Conservation (phyloP, 2,888 invertebrate species). For the Acleris cristana region DNA sequence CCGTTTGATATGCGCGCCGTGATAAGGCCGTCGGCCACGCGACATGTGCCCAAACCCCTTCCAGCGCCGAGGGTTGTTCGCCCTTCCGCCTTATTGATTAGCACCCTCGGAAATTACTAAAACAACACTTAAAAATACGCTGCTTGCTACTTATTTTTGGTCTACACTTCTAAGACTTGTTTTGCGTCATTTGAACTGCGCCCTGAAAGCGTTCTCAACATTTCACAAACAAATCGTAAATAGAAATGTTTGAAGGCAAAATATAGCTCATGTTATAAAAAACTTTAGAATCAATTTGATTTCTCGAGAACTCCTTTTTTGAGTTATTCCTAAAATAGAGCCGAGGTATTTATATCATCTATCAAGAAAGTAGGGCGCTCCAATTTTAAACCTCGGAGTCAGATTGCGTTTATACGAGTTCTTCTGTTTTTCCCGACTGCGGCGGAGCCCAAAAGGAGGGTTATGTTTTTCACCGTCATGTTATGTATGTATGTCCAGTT, state of each 20-base stretch:
- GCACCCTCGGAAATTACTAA: constrained; percentile 65
- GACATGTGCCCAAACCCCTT: constrained; percentile 79
- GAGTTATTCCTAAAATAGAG: constrained; percentile 25
- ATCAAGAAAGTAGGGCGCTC: constrained; percentile 46
- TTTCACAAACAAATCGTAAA: too few relatives aligned
- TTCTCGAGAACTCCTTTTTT: constrained; percentile 6
- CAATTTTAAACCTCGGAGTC: constrained; percentile 67
- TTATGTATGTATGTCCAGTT: too few relatives aligned
- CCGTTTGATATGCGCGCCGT: constrained; percentile 77
- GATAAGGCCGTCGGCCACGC: constrained; percentile 76
- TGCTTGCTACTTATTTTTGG: constrained; percentile 13
- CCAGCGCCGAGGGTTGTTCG: constrained; percentile 69
- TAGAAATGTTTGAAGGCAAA: too few relatives aligned
- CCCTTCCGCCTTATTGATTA: constrained; percentile 82
- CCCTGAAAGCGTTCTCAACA: background rate
- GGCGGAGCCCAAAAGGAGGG: too few relatives aligned
- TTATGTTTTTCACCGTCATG: too few relatives aligned
- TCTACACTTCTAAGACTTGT: background rate
- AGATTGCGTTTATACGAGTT: constrained; percentile 60
- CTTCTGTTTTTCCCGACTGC: too few relatives aligned
- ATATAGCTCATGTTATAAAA: background rate
- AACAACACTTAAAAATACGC: constrained; percentile 53
- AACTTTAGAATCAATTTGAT: background rate
- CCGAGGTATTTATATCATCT: constrained; percentile 26
- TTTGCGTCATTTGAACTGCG: background rate